Base-by-base conservation (phyloP, 1,140 invertebrate species). In the Dysdera silvatica region DNA sequence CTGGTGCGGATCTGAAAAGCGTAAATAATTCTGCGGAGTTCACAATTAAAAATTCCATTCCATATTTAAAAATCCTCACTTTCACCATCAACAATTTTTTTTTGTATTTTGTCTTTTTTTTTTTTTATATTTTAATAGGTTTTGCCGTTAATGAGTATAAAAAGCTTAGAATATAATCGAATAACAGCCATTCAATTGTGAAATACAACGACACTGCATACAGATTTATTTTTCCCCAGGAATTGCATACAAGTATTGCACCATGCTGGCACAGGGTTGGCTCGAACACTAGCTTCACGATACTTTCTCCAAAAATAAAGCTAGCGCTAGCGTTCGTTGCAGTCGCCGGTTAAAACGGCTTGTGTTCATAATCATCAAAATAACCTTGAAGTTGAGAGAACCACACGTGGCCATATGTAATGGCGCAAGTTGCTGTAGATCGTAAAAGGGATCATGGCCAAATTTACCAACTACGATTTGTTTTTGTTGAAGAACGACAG, bases 161-260 rank as follows among this genome's bases (percentile, higher is more conserved):
- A 63, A 63, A 24, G 18, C 45, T 40, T 24, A n/a, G n/a, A n/a
- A n/a, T n/a, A n/a, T 63, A 18, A 56, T 54, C 35, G 40, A 56
- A 63, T 56, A 63, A 63, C 61, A 49, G 43, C 4, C 53, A 45
- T 48, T 56, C 49, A 56, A 48, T 63, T 43, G 51, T 47, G 33
- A 61, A 28, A 41, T 56, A 56, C 51, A 63, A 63, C 61, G 61
- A 31, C 61, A 56, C 53, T 41, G 40, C 55, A 61, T 55, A 63
- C 35, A 61, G 51, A 41, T 54, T 55, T 35, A n/a, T n/a, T n/a
- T n/a, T 63, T 63, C 32, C 53, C 49, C 32, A 55, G 52, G 33
- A 52, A 63, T 56, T 63, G 43, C 43, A 37, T 55, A 45, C 7
- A n/a, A 56, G 61, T 63, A 63, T 63, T 63, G 61, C 61, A 63